Conservation (phyloP, 2,113 vertebrate genomes). For the Coptodon rendalli region DNA sequence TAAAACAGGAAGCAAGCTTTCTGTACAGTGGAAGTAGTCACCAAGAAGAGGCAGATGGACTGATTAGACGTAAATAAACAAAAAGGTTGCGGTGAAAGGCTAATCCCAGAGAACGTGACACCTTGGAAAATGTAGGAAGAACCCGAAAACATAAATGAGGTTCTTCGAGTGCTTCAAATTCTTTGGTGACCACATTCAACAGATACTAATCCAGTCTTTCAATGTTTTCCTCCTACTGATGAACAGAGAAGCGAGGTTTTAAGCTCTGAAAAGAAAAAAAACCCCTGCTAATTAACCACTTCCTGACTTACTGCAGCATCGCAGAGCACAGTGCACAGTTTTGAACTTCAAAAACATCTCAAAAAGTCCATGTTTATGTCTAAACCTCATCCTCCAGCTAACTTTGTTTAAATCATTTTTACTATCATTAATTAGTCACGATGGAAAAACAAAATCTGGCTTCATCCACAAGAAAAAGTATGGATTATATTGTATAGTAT, state of each 20-base stretch:
- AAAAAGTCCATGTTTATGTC: background rate
- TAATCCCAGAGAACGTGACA: background rate
- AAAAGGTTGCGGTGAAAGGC: background rate
- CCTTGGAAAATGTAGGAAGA: background rate
- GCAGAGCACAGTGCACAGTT: background rate
- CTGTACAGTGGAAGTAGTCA: conserved; percentile 3
- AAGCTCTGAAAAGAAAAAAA: background rate
- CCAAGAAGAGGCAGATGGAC: background rate
- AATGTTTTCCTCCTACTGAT: background rate
- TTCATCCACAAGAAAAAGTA: background rate
- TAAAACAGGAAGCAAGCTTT: conserved; percentile 49
- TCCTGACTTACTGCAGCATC: background rate
- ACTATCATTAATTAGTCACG: background rate
- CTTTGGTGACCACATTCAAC: background rate
- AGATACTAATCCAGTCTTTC: background rate
- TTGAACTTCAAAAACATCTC: background rate
- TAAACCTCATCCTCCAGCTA: background rate
- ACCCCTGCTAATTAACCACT: background rate
- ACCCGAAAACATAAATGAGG: background rate
- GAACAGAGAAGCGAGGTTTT: background rate
- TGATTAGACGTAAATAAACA: background rate
- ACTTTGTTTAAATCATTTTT: background rate
- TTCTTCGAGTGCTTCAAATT: background rate
- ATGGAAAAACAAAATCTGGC: background rate
- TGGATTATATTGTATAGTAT: background rate